A percentile compares a stretch with the other conserved stretches of the same genome.
Conservation (phyloP, 2,797 vertebrate species). For the Lerista edwardsae region DNA sequence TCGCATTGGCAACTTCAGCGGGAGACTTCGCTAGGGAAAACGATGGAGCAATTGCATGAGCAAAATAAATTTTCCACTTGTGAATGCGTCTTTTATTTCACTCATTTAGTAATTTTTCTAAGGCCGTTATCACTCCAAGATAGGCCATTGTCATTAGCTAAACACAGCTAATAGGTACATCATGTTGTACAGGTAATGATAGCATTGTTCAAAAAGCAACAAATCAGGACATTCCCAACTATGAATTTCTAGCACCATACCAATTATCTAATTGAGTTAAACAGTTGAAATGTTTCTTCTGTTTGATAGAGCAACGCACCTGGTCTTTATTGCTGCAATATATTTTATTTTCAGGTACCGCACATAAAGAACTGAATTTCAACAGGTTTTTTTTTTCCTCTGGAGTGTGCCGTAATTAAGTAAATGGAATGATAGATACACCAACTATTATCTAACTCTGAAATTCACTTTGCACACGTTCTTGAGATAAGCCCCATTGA, state of each 20-base stretch:
- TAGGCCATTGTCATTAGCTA: neutral
- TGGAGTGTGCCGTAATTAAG: neutral
- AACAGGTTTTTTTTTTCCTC: neutral
- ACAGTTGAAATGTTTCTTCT: neutral
- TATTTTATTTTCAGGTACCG: neutral
- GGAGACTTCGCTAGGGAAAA: neutral
- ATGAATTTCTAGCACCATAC: neutral
- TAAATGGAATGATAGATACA: neutral
- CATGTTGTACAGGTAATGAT: neutral
- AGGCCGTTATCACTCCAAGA: neutral
- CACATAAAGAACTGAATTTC: constrained; percentile 28
- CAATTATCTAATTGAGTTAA: constrained; percentile 14
- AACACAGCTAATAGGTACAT: constrained; percentile 26
- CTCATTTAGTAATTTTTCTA: neutral
- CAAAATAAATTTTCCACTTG: neutral
- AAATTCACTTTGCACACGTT: neutral
- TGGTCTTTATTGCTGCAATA: neutral
- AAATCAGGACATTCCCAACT: neutral
- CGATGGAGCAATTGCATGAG: neutral
- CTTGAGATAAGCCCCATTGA: too few species aligned
- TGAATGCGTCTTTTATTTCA: constrained; percentile 12
- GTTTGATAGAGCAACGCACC: neutral
- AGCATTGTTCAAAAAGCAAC: neutral
- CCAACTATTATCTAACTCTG: neutral
- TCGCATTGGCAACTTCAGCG: neutral